phyloP scores from a whole-genome alignment of 2,888 invertebrate species.

The Geotrupes spiniger region DNA sequence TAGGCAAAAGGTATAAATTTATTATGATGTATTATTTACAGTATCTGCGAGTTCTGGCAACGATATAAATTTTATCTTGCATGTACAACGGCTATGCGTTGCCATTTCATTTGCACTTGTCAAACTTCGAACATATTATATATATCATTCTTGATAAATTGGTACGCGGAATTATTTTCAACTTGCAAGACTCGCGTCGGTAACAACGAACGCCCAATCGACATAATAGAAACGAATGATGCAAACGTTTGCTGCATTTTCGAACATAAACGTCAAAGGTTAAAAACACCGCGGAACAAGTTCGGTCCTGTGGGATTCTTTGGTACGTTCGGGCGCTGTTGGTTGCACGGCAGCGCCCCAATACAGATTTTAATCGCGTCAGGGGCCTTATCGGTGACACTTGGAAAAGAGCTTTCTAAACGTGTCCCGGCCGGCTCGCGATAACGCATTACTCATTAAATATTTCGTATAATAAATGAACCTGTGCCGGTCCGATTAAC shows the following conservation, averaged over 20 bases:
- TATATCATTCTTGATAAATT: slow-evolving; percentile 20
- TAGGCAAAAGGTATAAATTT: slow-evolving; percentile 12
- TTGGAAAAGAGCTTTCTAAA: slow-evolving; percentile 29
- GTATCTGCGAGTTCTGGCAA: slow-evolving; percentile 10
- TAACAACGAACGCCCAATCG: too few relatives aligned
- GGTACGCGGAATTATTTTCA: slow-evolving; percentile 8
- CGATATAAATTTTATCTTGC: slow-evolving; percentile 17
- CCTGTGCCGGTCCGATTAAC: slow-evolving; percentile 22
- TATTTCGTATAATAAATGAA: slow-evolving; percentile 36
- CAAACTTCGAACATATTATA: slow-evolving; percentile 10
- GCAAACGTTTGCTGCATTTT: too few relatives aligned
- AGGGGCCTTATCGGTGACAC: slow-evolving; percentile 5
- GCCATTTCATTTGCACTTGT: slow-evolving; percentile 19
- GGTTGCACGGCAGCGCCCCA: slow-evolving; percentile 21
- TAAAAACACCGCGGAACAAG: too few relatives aligned
- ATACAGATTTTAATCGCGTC: slow-evolving; percentile 25
- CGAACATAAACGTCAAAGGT: too few relatives aligned
- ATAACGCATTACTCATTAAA: slow-evolving; percentile 35
- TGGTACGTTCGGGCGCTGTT: neutral
- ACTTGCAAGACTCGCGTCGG: too few relatives aligned
- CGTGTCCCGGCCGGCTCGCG: slow-evolving; percentile 28
- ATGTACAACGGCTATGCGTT: slow-evolving; percentile 2
- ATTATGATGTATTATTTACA: slow-evolving; percentile 17
- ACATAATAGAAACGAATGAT: too few relatives aligned
- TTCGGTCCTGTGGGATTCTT: too few relatives aligned